phyloP scores from a whole-genome alignment of 2,113 vertebrate species.

The Dasyornis broadbenti region DNA sequence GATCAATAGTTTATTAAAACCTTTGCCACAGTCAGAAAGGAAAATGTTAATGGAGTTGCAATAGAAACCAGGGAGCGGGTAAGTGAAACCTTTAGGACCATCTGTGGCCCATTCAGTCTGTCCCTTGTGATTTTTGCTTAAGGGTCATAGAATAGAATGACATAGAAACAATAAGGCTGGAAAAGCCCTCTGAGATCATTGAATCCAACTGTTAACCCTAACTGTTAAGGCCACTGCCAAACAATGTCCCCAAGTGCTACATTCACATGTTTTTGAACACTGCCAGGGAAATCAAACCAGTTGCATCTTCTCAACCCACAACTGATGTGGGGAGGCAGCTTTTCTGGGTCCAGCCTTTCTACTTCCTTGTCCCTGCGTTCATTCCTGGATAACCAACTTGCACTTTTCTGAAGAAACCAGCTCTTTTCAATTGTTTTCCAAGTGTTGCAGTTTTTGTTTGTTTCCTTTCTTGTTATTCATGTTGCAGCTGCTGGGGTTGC shows the following conservation, averaged over 20 bases:
- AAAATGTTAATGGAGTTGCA: not conserved
- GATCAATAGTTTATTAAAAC: not conserved
- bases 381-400: not conserved
- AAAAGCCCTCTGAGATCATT: not conserved
- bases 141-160: not conserved
- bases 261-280: rapidly evolving
- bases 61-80: not conserved
- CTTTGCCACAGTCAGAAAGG: not conserved
- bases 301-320: not conserved
- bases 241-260: not conserved
- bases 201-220: not conserved
- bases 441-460: no score
- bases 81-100: not conserved
- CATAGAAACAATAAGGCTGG: not conserved
- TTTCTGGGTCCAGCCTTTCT: not conserved
- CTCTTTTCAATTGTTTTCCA: not conserved
- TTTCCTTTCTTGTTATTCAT: not conserved
- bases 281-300: not conserved
- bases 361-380: not conserved
- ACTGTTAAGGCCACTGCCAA: not conserved
- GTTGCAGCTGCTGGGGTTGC: not conserved
- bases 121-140: not conserved
- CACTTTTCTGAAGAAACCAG: not conserved
- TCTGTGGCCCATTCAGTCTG: not conserved
- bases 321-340: not conserved